Percentiles rank a stretch among this genome's conserved stretches.
Evolutionary conservation across 2,113 vertebrate genomes (phyloP).

Genomic region (Talpa occidentalis): DNA sequence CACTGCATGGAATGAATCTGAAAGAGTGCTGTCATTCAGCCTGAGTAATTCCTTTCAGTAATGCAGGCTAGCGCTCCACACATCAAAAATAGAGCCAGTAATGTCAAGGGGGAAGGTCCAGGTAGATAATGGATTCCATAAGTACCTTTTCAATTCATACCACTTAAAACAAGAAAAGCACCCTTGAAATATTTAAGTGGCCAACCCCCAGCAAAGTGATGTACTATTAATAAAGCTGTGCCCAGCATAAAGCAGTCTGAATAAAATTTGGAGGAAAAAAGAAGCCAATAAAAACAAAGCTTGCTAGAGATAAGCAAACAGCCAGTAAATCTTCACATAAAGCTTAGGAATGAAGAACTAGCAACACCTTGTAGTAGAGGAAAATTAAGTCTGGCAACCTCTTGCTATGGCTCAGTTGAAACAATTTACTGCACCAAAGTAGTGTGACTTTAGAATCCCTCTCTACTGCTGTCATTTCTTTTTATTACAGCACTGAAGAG

Average conservation of each 20-base stretch:
- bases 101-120: slow-evolving; percentile 63
- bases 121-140: slow-evolving; percentile 68
- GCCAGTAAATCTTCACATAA: slow-evolving; percentile 42
- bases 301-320: slow-evolving; percentile 49
- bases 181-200: slow-evolving; percentile 75
- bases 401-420: slow-evolving; percentile 36
- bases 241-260: slow-evolving; percentile 53
- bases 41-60: slow-evolving; percentile 53
- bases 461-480: slow-evolving; percentile 30
- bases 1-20: slow-evolving; percentile 44
- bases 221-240: slow-evolving; percentile 66
- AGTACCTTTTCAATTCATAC: slow-evolving; percentile 65
- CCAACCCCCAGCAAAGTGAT: slow-evolving; percentile 49
- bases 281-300: slow-evolving; percentile 59
- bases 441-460: background rate
- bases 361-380: background rate
- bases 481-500: slow-evolving; percentile 7
- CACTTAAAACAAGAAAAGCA: slow-evolving; percentile 66
- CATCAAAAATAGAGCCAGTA: slow-evolving; percentile 54
- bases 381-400: slow-evolving; percentile 49
- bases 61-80: background rate
- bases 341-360: slow-evolving; percentile 50
- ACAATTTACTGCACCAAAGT: slow-evolving; percentile 18
- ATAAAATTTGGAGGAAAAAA: slow-evolving; percentile 32
- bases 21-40: slow-evolving; percentile 33